Evolutionary conservation across 1,140 invertebrate genomes (phyloP).

Genomic region (Pseudobourletiella spinata): DNA sequence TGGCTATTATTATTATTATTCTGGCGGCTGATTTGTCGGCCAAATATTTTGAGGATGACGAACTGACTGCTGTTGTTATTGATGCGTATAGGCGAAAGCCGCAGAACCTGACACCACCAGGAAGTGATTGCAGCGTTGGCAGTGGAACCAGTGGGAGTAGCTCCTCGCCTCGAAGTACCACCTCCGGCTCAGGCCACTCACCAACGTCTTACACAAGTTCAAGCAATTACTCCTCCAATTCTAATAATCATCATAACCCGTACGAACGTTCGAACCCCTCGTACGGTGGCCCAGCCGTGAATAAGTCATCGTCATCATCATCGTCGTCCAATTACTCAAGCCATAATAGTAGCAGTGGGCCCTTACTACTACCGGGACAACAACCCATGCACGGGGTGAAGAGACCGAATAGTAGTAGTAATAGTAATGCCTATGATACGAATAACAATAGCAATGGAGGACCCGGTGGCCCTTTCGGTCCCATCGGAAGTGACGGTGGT

Average conservation of each 20-base stretch:
- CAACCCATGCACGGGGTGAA: constrained; percentile 6
- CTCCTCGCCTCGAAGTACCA: constrained; percentile 27
- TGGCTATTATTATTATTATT: too few relatives aligned
- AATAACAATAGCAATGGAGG: constrained; percentile 11
- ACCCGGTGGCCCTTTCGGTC: not conserved
- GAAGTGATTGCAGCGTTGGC: constrained; percentile 52
- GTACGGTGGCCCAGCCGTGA: not conserved
- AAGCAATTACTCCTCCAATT: constrained; percentile 42
- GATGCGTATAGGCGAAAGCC: constrained; percentile 60
- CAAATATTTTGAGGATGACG: not conserved
- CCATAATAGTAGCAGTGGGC: not conserved
- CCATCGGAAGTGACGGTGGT: not conserved
- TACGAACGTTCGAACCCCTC: too few relatives aligned
- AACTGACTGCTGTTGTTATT: not conserved
- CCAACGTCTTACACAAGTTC: constrained; percentile 47
- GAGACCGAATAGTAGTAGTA: too few relatives aligned
- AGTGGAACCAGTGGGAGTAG: constrained; percentile 32
- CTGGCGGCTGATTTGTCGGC: not conserved
- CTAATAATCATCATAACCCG: not conserved
- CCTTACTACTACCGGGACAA: not conserved
- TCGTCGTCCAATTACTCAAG: constrained; percentile 36
- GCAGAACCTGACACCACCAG: constrained; percentile 74
- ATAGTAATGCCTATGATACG: not conserved
- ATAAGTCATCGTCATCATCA: constrained; percentile 37
- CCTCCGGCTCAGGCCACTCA: constrained; percentile 25